Evolutionary conservation across 2,888 invertebrate genomes (phyloP).

Genomic region (Dasysyrphus tricinctus): DNA sequence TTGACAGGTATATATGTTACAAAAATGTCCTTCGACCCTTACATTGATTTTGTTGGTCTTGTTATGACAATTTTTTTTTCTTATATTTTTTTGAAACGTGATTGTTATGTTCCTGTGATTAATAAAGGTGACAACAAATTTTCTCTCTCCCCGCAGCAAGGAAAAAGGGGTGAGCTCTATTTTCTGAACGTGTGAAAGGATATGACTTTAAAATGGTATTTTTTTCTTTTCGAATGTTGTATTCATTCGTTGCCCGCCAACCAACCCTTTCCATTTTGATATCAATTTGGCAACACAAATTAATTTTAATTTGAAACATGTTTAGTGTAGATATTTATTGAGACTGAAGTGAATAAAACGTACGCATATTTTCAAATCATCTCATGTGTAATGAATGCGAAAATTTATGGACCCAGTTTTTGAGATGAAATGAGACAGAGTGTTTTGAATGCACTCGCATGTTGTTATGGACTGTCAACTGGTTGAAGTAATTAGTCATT

Average conservation of each 20-base stretch:
- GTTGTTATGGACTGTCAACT: slow-evolving; percentile 43
- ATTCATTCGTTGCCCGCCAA: background rate
- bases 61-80: slow-evolving; percentile 56
- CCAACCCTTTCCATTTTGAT: slow-evolving; percentile 52
- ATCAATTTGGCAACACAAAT: slow-evolving; percentile 63
- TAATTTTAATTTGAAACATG: slow-evolving; percentile 67
- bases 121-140: slow-evolving; percentile 52
- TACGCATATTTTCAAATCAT: slow-evolving; percentile 47
- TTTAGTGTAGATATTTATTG: slow-evolving; percentile 26
- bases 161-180: slow-evolving; percentile 53
- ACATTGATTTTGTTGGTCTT: slow-evolving; percentile 65
- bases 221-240: background rate
- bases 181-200: slow-evolving; percentile 66
- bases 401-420: slow-evolving; percentile 66
- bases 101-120: slow-evolving; percentile 33
- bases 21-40: slow-evolving; percentile 58
- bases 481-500: slow-evolving; percentile 69
- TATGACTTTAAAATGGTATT: slow-evolving; percentile 12
- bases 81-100: slow-evolving; percentile 17
- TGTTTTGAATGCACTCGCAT: slow-evolving; percentile 44
- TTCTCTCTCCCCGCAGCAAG: background rate
- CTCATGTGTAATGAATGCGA: slow-evolving; percentile 74
- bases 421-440: slow-evolving; percentile 2
- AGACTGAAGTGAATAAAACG: slow-evolving; percentile 14
- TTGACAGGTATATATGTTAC: slow-evolving; percentile 38